Percentiles rank a stretch among this genome's conserved stretches.
Conservation (phyloP, 1,140 invertebrate genomes). For the Bombus soroeensis region DNA sequence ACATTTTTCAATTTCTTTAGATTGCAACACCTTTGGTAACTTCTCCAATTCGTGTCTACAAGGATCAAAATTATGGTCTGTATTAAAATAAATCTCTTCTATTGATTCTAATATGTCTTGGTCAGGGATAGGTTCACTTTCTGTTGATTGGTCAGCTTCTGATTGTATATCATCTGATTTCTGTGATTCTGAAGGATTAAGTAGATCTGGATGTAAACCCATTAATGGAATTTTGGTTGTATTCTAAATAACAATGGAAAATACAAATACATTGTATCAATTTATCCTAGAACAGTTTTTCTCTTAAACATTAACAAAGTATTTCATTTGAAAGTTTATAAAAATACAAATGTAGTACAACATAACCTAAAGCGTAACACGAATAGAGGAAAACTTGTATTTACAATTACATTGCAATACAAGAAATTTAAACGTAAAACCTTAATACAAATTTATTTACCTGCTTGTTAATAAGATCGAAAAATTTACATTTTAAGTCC, state of each 20-base stretch:
- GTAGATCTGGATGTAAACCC: conserved; percentile 76
- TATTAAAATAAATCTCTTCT: conserved; percentile 87
- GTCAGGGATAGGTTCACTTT: conserved; percentile 85
- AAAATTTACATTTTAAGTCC: conserved; percentile 78
- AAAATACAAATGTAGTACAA: background rate
- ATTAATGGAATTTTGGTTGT: conserved; percentile 77
- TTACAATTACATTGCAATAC: background rate
- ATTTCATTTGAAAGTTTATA: background rate
- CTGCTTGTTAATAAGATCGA: conserved; percentile 78
- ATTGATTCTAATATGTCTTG: conserved; percentile 90
- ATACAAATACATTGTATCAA: background rate
- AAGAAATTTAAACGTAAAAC: too few species aligned
- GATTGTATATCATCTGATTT: conserved; percentile 69
- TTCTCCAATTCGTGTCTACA: conserved; percentile 88
- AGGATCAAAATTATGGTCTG: conserved; percentile 85
- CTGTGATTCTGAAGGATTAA: conserved; percentile 72
- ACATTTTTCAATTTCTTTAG: conserved; percentile 87
- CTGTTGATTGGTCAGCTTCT: conserved; percentile 71
- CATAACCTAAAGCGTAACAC: conserved; percentile 8
- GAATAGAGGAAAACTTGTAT: background rate
- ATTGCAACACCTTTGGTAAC: conserved; percentile 86
- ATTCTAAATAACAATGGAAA: conserved; percentile 61
- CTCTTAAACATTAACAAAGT: background rate
- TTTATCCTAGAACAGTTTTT: background rate
- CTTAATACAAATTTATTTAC: conserved; percentile 46